Percentiles rank a stretch among this genome's conserved stretches.
phyloP scores from a whole-genome alignment of 2,888 invertebrate species.

The Chloroclystis v-ata region DNA sequence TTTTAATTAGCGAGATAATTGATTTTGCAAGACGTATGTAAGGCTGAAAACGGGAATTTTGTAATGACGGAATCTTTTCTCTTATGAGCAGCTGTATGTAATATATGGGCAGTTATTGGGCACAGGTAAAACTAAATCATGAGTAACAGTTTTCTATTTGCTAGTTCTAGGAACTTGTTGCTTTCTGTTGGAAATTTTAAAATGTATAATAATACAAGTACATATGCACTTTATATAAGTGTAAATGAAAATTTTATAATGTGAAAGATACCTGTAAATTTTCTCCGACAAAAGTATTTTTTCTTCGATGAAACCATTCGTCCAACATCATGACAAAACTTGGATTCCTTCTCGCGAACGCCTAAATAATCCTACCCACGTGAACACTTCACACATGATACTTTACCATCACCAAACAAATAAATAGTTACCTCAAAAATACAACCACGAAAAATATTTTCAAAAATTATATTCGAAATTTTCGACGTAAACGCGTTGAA shows the following conservation, averaged over 20 bases:
- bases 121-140: no score
- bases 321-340: slow-evolving; percentile 69
- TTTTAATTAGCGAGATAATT: slow-evolving; percentile 35
- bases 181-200: no score
- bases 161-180: no score
- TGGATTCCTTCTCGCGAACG: slow-evolving; percentile 43
- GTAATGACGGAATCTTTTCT: slow-evolving; percentile 13
- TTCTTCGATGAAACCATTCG: slow-evolving; percentile 70
- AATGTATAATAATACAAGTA: no score
- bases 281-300: slow-evolving; percentile 52
- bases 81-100: neutral
- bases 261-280: slow-evolving; percentile 60
- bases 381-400: slow-evolving; percentile 71
- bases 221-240: no score
- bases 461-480: slow-evolving; percentile 71
- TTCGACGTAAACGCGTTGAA: slow-evolving; percentile 57
- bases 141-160: no score
- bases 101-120: no score
- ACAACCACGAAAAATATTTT: slow-evolving; percentile 69
- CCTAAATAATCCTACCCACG: slow-evolving; percentile 50
- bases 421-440: slow-evolving; percentile 76
- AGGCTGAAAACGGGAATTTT: slow-evolving; percentile 12
- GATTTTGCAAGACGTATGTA: slow-evolving; percentile 19
- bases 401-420: slow-evolving; percentile 65
- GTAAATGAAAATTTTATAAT: no score